Base-by-base conservation (phyloP, 64 coral and sea anemone genomes). In the Pachyseris speciosa region DNA sequence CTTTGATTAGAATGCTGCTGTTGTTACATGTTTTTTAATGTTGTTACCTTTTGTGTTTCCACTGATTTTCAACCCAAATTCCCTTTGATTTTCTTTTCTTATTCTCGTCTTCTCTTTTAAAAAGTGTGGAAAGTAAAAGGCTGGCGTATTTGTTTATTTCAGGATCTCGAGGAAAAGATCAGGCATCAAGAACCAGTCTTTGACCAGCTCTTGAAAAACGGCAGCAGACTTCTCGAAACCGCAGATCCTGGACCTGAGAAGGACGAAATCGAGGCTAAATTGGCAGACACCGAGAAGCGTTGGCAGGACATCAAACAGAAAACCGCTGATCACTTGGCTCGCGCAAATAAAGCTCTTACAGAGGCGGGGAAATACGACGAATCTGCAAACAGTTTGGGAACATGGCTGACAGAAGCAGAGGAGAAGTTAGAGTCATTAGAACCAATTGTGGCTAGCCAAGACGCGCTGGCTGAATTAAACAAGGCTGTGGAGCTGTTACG, bases 241-340 rank as follows among this genome's bases (percentile, higher is more conserved):
- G 86, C 90, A 28, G 97, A 99, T 37, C 90, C 97, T 87, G 97
- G 97, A 13, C 31, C 94, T 9, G 97, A 99, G 53, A 83, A 85
- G 84, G 94, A 99, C 26, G 72, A 90, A 63, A 43, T 99, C 55
- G 53, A 86, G 15, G 72, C 75, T 27, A 95, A 99, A 90, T 80
- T 99, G n/a, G 74, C 89, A 53, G 87, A 99, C 19, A 28, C 73
- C 2, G 90, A 89, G 37, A 52, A 89, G 73, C 94, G 97, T 28
- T 99, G 97, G 97, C 84, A 93, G 6, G 28, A 84, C 74, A 80
- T 89, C 48, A 93, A 93, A 64, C 33, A 89, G 55, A 95, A 90
- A 51, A 63, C 81, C 9, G 64, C 83, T 43, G 90, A 99, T 22
- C 90, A 99, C 69, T 40, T 47, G 27, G 94, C 69, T 24, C 36